Evolutionary conservation across 1,140 invertebrate species (phyloP).

Genomic region (Apis dorsata): DNA sequence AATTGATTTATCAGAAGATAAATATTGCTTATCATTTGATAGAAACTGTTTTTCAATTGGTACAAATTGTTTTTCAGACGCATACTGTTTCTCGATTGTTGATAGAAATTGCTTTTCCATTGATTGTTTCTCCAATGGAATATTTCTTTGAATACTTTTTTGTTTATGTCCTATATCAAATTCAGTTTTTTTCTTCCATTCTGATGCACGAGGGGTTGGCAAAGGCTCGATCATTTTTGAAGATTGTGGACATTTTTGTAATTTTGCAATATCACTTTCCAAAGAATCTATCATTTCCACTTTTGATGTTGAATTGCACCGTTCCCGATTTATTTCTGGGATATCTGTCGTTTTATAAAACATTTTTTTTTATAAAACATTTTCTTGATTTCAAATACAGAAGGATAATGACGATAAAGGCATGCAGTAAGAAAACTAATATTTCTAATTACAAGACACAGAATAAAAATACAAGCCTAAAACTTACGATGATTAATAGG

Average conservation of each 20-base stretch:
- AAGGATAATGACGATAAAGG: background rate
- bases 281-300: slow-evolving; percentile 41
- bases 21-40: slow-evolving; percentile 34
- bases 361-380: background rate
- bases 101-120: slow-evolving; percentile 40
- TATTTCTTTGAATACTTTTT: slow-evolving; percentile 38
- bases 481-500: slow-evolving; percentile 79
- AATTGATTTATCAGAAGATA: slow-evolving; percentile 28
- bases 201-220: slow-evolving; percentile 71
- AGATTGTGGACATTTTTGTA: slow-evolving; percentile 58
- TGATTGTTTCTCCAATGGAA: slow-evolving; percentile 40
- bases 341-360: slow-evolving; percentile 27
- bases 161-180: slow-evolving; percentile 40
- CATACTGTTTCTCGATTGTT: slow-evolving; percentile 53
- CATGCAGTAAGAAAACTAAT: background rate
- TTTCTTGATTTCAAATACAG: too few relatives aligned
- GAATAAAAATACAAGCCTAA: slow-evolving; percentile 61
- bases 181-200: slow-evolving; percentile 70
- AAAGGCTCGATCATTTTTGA: slow-evolving; percentile 76
- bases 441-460: background rate
- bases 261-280: slow-evolving; percentile 41
- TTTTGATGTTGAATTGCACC: slow-evolving; percentile 59
- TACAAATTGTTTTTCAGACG: slow-evolving; percentile 33
- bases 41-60: background rate
- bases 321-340: slow-evolving; percentile 27